These are phyloP conservation scores for Galemys pyrenaicus DNA, from an alignment of 2,113 vertebrate genomes.

Conservation along the genomic window DNA sequence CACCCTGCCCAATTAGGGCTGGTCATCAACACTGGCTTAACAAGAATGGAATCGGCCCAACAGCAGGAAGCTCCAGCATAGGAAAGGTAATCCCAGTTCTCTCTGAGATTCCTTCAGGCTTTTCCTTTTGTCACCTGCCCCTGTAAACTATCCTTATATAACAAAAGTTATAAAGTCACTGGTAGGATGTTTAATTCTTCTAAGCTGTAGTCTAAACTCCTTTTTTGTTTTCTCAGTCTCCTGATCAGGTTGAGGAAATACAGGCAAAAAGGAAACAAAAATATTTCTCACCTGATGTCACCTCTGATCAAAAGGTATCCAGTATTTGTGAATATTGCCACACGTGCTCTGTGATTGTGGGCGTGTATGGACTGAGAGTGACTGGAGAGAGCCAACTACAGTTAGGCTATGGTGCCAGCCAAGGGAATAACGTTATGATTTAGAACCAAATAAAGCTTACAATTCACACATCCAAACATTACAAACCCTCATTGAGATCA, in stretches of 20 bases:
- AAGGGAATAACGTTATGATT: background rate
- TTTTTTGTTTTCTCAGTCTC: background rate
- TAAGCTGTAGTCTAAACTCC: background rate
- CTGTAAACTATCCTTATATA: background rate
- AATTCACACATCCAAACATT: background rate
- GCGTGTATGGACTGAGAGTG: background rate
- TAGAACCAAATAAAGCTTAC: conserved; percentile 30
- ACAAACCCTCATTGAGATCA: background rate
- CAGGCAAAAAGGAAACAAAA: background rate
- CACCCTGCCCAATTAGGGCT: background rate
- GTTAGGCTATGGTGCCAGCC: background rate
- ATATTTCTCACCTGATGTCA: background rate
- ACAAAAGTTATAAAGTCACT: background rate
- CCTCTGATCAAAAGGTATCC: background rate
- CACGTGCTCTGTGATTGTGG: background rate
- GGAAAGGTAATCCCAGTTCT: background rate
- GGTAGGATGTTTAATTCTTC: background rate
- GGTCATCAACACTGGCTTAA: background rate
- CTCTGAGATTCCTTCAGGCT: background rate
- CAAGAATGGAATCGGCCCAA: background rate
- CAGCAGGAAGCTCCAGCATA: background rate
- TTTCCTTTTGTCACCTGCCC: background rate
- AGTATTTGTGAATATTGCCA: background rate
- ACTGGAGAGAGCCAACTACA: background rate
- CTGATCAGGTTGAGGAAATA: background rate